phyloP scores from a whole-genome alignment of 1,140 invertebrate species.

The Ephestia elutella region DNA sequence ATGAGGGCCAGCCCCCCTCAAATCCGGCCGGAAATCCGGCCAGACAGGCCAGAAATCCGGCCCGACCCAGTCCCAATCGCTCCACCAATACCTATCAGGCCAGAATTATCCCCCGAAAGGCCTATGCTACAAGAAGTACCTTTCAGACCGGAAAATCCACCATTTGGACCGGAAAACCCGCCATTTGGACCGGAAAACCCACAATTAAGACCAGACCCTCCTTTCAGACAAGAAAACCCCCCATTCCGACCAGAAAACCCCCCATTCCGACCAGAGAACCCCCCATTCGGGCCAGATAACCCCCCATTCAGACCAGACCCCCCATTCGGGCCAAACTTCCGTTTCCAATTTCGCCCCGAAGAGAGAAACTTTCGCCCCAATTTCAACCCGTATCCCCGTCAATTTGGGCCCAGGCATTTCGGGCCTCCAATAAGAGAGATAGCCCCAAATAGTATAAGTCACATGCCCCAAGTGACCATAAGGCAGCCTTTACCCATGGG shows the following conservation, averaged over 20 bases:
- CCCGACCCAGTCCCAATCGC: neutral
- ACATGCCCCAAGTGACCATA: constrained; percentile 50
- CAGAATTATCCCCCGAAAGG: constrained; percentile 31
- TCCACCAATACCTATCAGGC: constrained; percentile 16
- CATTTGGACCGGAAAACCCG: constrained; percentile 22
- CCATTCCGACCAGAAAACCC: constrained; percentile 14
- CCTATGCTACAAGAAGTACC: constrained; percentile 26
- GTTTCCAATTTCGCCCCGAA: constrained; percentile 34
- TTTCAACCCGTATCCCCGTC: constrained; percentile 25
- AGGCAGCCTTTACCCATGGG: constrained; percentile 31
- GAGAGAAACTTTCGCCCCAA: constrained; percentile 22
- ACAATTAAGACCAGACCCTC: constrained; percentile 11
- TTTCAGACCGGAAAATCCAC: constrained; percentile 24
- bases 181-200: constrained; percentile 31
- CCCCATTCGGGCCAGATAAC: constrained; percentile 23
- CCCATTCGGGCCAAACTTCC: constrained; percentile 22
- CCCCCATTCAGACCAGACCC: constrained; percentile 23
- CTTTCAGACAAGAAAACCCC: constrained; percentile 20
- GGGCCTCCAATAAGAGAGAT: constrained; percentile 31
- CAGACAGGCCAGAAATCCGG: constrained; percentile 13
- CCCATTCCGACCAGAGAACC: constrained; percentile 26
- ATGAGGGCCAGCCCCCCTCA: constrained; percentile 23
- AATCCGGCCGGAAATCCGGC: constrained; percentile 17
- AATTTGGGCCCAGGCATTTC: constrained; percentile 26
- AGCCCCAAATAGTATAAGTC: constrained; percentile 27